Evolutionary conservation across 2,797 vertebrate genomes (phyloP).

Genomic region (Lindbergichthys nudifrons): DNA sequence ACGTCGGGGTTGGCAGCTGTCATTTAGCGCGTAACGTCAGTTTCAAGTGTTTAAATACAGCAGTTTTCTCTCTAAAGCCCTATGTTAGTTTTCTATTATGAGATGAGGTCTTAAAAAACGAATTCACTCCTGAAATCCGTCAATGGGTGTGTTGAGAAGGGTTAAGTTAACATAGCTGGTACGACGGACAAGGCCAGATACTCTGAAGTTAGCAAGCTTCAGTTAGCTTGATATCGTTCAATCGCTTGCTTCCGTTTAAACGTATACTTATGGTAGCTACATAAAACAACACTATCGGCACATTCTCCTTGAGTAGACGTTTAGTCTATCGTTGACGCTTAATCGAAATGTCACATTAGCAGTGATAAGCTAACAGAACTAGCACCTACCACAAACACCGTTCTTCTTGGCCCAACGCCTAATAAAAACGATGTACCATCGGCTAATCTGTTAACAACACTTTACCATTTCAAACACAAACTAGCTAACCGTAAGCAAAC

Average conservation of each 20-base stretch:
- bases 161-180: conserved; percentile 26
- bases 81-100: rapidly evolving
- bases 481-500: background rate
- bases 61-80: background rate
- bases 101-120: rapidly evolving
- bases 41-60: conserved; percentile 12
- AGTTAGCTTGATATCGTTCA: conserved; percentile 34
- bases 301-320: no score
- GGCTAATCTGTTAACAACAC: conserved; percentile 33
- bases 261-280: rapidly evolving
- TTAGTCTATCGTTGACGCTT: background rate
- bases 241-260: background rate
- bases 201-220: conserved; percentile 39
- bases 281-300: rapidly evolving
- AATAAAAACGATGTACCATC: conserved; percentile 27
- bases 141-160: background rate
- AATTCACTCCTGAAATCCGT: background rate
- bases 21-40: conserved; percentile 25
- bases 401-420: conserved; percentile 58
- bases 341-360: conserved; percentile 12
- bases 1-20: conserved; percentile 49
- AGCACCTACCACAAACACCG: conserved; percentile 62
- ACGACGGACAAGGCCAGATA: conserved; percentile 72
- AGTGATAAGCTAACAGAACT: conserved; percentile 48
- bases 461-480: background rate